phyloP scores from a whole-genome alignment of 2,888 invertebrate genomes.

The Mesorhabditis spiculigera region DNA sequence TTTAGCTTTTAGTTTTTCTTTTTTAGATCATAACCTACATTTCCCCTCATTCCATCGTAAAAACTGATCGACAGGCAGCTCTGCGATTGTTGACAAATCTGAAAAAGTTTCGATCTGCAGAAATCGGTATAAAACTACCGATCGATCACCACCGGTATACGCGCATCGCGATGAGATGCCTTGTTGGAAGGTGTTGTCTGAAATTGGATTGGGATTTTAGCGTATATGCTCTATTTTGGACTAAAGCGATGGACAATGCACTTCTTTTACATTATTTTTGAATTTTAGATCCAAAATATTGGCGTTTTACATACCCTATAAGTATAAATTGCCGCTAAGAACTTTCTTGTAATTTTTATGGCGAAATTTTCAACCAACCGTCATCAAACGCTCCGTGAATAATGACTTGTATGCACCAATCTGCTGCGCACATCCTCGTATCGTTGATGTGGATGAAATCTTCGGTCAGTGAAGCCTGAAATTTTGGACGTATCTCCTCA shows the following conservation, averaged over 20 bases:
- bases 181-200: constrained; percentile 34
- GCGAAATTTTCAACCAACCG: too few relatives aligned
- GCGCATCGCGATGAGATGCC: constrained; percentile 41
- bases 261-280: too few relatives aligned
- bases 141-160: constrained; percentile 40
- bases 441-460: constrained; percentile 30
- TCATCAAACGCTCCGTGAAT: constrained; percentile 34
- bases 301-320: too few relatives aligned
- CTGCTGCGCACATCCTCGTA: constrained; percentile 33
- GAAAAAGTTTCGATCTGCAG: neutral
- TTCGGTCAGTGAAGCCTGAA: constrained; percentile 26
- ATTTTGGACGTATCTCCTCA: neutral
- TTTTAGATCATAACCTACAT: constrained; percentile 21
- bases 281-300: too few relatives aligned
- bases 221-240: too few relatives aligned
- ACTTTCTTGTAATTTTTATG: too few relatives aligned
- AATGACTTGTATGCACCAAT: constrained; percentile 39
- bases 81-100: constrained; percentile 10
- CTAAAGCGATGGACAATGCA: too few relatives aligned
- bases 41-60: constrained; percentile 40
- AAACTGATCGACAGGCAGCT: constrained; percentile 27
- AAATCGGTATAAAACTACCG: constrained; percentile 19
- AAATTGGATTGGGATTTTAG: too few relatives aligned
- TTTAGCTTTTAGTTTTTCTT: too few relatives aligned
- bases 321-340: too few relatives aligned